Evolutionary conservation across 2,888 invertebrate genomes (phyloP).

Genomic region (Pseudococcus viburni): DNA sequence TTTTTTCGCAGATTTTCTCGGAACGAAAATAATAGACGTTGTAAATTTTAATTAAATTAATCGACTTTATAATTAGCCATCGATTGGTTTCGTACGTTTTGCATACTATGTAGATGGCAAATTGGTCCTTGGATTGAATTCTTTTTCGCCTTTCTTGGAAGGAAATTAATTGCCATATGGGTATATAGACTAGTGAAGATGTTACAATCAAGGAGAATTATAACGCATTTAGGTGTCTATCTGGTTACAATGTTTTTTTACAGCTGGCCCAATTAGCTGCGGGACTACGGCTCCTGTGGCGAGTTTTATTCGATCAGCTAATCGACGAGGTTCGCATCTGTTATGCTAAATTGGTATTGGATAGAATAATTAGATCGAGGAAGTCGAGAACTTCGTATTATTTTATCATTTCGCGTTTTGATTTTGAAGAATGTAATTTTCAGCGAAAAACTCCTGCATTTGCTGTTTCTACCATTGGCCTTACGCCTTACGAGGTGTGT

Average conservation of each 20-base stretch:
- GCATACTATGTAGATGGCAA: slow-evolving; percentile 10
- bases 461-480: too few relatives aligned
- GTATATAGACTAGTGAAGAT: background rate
- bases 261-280: background rate
- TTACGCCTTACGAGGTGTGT: too few relatives aligned
- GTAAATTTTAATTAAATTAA: background rate
- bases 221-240: background rate
- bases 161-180: background rate
- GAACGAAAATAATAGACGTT: background rate
- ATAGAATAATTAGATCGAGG: too few relatives aligned
- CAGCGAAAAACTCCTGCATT: too few relatives aligned
- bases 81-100: background rate
- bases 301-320: too few relatives aligned
- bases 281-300: background rate
- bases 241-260: background rate
- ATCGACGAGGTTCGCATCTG: too few relatives aligned
- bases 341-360: too few relatives aligned
- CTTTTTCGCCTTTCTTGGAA: background rate
- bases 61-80: background rate
- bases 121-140: background rate
- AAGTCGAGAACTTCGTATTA: too few relatives aligned
- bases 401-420: too few relatives aligned
- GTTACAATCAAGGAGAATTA: background rate
- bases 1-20: background rate
- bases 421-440: too few relatives aligned